Percentiles rank a stretch among this genome's conserved stretches.
Evolutionary conservation across 1,140 invertebrate species (phyloP).

Genomic region (Papilio xuthus): DNA sequence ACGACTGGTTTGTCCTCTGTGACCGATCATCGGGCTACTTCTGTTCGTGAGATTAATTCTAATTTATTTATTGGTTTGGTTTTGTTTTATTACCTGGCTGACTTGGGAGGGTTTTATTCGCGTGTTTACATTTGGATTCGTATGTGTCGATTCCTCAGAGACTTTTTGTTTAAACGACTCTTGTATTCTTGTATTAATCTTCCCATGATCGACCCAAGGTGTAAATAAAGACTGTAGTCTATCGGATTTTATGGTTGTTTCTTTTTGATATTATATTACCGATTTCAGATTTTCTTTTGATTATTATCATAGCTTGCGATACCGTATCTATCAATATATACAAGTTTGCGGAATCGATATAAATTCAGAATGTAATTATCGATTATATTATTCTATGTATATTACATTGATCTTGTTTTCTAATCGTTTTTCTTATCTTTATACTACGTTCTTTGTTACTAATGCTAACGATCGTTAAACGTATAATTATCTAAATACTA

Average conservation of each 20-base stretch:
- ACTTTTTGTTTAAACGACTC: too few relatives aligned
- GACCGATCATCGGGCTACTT: not conserved
- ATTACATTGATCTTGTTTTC: not conserved
- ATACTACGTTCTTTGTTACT: too few relatives aligned
- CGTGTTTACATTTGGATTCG: not conserved
- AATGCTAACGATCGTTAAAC: too few relatives aligned
- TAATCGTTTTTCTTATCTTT: not conserved
- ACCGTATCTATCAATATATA: not conserved
- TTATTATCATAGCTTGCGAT: not conserved
- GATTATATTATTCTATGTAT: not conserved
- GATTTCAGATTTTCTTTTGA: too few relatives aligned
- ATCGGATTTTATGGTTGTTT: not conserved
- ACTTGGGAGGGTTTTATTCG: too few relatives aligned
- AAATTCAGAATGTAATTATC: not conserved
- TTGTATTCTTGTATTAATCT: too few relatives aligned
- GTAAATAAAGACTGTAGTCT: too few relatives aligned
- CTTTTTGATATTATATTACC: not conserved
- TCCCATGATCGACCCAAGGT: too few relatives aligned
- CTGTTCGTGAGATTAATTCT: not conserved
- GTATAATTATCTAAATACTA: too few relatives aligned
- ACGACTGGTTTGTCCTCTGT: slow-evolving; percentile 1
- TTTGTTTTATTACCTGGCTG: not conserved
- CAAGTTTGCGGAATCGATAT: not conserved
- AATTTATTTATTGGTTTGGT: slow-evolving; percentile 9
- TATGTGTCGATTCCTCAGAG: not conserved